Conservation (phyloP, 2,113 vertebrate species). For the Dinomys branickii region DNA sequence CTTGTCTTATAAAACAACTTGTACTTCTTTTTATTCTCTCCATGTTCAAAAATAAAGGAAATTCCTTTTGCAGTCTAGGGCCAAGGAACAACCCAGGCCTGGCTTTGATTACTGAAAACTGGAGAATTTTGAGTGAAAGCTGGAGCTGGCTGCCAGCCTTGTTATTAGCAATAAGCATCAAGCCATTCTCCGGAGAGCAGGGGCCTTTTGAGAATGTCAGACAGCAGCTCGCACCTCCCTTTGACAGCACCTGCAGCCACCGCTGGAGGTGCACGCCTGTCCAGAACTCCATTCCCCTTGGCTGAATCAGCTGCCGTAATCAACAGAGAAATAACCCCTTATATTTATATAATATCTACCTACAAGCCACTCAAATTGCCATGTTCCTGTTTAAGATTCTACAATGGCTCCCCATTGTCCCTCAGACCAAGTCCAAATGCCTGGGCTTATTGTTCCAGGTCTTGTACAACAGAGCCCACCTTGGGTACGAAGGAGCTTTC, state of each 20-base stretch:
- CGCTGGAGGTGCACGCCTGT: conserved; percentile 64
- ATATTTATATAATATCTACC: conserved; percentile 76
- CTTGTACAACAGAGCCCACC: conserved; percentile 57
- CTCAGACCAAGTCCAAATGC: conserved; percentile 67
- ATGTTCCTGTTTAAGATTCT: conserved; percentile 72
- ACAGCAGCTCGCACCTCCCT: conserved; percentile 66
- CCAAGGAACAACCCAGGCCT: conserved; percentile 75
- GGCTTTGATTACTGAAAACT: conserved; percentile 80
- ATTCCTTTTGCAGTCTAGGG: conserved; percentile 77
- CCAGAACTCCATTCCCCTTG: conserved; percentile 77
- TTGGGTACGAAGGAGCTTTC: conserved; percentile 39
- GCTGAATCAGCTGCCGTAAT: conserved; percentile 72
- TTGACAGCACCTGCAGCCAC: conserved; percentile 74
- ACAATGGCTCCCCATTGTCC: conserved; percentile 64
- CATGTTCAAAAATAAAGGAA: conserved; percentile 81
- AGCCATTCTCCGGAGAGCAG: conserved; percentile 70
- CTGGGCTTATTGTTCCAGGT: conserved; percentile 61
- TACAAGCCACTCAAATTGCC: conserved; percentile 64
- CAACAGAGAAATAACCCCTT: conserved; percentile 77
- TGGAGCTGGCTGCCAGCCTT: conserved; percentile 77
- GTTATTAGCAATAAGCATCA: conserved; percentile 82
- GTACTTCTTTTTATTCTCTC: conserved; percentile 81
- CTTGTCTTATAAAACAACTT: conserved; percentile 82
- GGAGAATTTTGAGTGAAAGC: conserved; percentile 80
- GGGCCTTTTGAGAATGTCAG: conserved; percentile 80